Conservation (phyloP, 2,797 vertebrate genomes). For the Crocidura indochinensis region DNA sequence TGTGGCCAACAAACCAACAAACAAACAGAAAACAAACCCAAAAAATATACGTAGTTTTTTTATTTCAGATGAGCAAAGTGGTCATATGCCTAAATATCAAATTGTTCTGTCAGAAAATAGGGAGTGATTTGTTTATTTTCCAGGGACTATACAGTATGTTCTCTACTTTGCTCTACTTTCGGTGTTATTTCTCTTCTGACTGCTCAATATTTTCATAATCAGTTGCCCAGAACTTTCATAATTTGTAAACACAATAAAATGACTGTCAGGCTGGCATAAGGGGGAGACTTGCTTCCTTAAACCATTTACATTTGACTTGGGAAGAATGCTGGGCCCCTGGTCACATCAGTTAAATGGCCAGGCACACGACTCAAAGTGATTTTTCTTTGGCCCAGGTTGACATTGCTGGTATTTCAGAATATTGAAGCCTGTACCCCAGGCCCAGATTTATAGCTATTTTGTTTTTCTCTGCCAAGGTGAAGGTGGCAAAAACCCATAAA, state of each 20-base stretch:
- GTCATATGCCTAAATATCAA: conserved; percentile 65
- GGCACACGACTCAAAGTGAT: conserved; percentile 87
- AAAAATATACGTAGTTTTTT: background rate
- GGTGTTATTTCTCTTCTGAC: conserved; percentile 75
- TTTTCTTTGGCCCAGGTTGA: conserved; percentile 88
- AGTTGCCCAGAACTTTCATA: conserved; percentile 84
- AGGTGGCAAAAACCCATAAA: conserved; percentile 53
- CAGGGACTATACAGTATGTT: conserved; percentile 79
- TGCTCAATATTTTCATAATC: conserved; percentile 88
- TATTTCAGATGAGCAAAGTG: conserved; percentile 47
- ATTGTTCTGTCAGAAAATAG: conserved; percentile 55
- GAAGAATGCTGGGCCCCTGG: conserved; percentile 86
- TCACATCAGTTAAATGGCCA: conserved; percentile 84
- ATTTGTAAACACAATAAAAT: conserved; percentile 87
- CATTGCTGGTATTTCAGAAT: conserved; percentile 73
- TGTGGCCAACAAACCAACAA: no score
- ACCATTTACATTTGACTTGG: conserved; percentile 84
- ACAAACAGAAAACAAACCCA: no score
- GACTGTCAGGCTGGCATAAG: conserved; percentile 75
- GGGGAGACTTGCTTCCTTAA: conserved; percentile 82
- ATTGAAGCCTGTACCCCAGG: conserved; percentile 74
- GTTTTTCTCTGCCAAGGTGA: conserved; percentile 74
- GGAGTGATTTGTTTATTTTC: conserved; percentile 82
- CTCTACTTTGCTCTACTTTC: conserved; percentile 70
- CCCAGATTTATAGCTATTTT: conserved; percentile 61